Percentiles rank a stretch among this genome's conserved stretches.
Evolutionary conservation across 2,113 vertebrate species (phyloP).

Genomic region (Marmota flaviventris): DNA sequence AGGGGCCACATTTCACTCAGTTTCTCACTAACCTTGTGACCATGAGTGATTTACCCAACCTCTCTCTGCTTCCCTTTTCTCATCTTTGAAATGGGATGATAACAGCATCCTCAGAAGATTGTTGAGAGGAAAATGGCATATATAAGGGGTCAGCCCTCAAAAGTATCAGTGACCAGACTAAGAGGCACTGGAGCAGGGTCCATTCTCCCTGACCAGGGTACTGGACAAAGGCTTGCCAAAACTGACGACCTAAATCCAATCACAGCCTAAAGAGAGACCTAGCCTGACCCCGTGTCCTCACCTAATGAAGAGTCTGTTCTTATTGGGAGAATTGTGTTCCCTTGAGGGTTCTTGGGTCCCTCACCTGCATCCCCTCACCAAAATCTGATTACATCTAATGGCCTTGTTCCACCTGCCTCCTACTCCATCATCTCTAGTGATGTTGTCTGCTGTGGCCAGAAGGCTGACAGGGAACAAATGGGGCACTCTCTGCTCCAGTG

Average conservation of each 20-base stretch:
- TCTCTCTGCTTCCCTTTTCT: neutral
- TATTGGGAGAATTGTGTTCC: neutral
- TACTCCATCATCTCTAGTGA: constrained; percentile 67
- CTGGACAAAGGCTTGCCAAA: neutral
- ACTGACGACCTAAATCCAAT: neutral
- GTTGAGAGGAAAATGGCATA: neutral
- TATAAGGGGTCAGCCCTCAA: neutral
- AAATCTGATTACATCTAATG: constrained; percentile 28
- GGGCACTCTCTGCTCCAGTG: constrained; percentile 85
- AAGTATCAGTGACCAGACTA: neutral
- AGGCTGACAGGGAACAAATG: constrained; percentile 72
- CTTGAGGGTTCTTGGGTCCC: neutral
- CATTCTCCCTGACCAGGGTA: neutral
- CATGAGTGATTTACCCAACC: neutral
- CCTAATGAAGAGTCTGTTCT: neutral
- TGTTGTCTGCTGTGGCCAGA: neutral
- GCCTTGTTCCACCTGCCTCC: neutral
- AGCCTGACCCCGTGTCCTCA: neutral
- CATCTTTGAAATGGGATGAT: neutral
- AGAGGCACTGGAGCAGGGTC: too few species aligned
- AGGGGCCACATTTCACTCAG: neutral
- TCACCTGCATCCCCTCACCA: neutral
- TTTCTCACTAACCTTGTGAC: neutral
- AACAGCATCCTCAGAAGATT: neutral
- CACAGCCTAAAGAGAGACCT: neutral